Evolutionary conservation across 35 echinoderm and acorn worm genomes (phyloP).

Genomic region (Lytechinus pictus): DNA sequence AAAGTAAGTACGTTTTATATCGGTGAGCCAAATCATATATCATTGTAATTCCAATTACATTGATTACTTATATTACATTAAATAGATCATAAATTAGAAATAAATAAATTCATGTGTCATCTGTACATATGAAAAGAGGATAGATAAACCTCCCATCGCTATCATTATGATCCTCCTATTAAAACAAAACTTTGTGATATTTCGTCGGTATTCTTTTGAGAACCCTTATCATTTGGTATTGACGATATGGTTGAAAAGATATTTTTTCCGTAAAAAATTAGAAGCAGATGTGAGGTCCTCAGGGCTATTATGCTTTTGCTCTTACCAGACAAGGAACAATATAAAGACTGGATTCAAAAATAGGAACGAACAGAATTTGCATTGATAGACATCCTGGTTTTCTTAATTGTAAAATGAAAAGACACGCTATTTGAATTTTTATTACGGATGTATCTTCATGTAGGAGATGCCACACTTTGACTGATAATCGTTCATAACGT

Average conservation of each 20-base stretch:
- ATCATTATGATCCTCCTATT: no score
- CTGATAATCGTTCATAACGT: not conserved
- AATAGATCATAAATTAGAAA: not conserved
- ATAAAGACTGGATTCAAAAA: not conserved
- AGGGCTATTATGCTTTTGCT: not conserved
- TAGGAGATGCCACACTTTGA: not conserved
- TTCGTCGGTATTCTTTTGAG: not conserved
- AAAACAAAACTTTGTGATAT: no score
- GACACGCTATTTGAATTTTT: not conserved
- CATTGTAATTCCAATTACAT: no score
- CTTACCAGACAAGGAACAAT: not conserved
- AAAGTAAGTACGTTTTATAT: no score
- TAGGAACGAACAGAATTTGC: not conserved
- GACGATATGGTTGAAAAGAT: not conserved
- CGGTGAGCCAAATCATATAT: no score
- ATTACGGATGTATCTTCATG: not conserved
- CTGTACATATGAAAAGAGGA: no score
- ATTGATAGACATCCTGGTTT: not conserved
- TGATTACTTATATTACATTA: not conserved
- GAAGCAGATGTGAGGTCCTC: not conserved
- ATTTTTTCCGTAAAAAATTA: not conserved
- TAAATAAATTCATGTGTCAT: no score
- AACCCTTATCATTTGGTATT: not conserved
- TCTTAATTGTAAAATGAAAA: not conserved
- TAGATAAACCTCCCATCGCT: no score